These are phyloP conservation scores for Acrossocheilus fasciatus DNA, from an alignment of 2,797 vertebrate species.

Conservation along the genomic window DNA sequence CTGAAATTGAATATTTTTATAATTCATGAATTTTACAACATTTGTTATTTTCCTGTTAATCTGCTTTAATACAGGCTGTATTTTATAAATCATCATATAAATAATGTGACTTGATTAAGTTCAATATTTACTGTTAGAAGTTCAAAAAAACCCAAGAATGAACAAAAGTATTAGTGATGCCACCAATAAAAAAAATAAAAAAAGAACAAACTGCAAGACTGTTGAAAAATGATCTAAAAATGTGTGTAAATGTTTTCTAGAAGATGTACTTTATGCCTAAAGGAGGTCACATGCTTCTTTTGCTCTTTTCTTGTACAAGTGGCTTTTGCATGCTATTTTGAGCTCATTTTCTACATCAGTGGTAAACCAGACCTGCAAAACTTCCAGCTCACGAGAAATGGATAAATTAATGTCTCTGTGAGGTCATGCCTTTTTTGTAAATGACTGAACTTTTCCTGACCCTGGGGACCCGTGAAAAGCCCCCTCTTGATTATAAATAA, in stretches of 20 bases:
- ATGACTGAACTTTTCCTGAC: constrained; percentile 76
- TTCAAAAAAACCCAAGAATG: neutral
- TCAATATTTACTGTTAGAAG: neutral
- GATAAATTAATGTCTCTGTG: constrained; percentile 63
- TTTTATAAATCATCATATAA: neutral
- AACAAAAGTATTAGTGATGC: neutral
- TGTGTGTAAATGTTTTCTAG: neutral
- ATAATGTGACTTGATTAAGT: neutral
- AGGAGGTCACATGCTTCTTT: neutral
- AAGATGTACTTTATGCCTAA: constrained; percentile 11
- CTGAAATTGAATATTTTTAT: neutral
- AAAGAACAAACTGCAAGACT: neutral
- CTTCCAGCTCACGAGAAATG: constrained; percentile 57
- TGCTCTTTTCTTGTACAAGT: constrained; percentile 9
- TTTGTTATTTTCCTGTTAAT: neutral
- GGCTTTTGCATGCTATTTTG: constrained; percentile 26
- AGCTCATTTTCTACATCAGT: constrained; percentile 40
- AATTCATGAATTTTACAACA: neutral
- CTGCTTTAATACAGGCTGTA: neutral
- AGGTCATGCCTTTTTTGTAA: constrained; percentile 66
- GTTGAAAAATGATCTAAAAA: neutral
- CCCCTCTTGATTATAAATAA: constrained; percentile 76
- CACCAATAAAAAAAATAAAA: neutral
- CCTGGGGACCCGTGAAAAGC: constrained; percentile 72
- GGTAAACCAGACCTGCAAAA: constrained; percentile 46